Evolutionary conservation across 1,140 invertebrate species (phyloP), one percentile per base, ranked within the genome.

Genomic region (Leguminivora glycinivorella): DNA sequence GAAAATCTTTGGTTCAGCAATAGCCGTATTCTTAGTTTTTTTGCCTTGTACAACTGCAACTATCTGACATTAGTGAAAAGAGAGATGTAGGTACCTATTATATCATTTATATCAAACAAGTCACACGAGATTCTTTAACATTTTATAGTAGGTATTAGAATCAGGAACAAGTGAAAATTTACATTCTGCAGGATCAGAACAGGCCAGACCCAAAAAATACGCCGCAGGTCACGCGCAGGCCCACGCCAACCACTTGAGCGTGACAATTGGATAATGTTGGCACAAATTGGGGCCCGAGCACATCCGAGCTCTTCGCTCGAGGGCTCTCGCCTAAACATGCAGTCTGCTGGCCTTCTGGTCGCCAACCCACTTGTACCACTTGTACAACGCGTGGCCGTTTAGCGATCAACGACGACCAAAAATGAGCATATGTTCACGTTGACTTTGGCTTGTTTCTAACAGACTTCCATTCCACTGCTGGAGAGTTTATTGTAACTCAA

Each of bases 231-330:
- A 85, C 88, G 86, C 86, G 83, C 75, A 80, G 78, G 88, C 88
- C 87, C 86, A 90, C 88, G 88, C 88, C 83, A 88, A 88, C 83
- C 83, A 84, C 76, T 90, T 89, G 80, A 80, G 80, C 85, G 75
- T 76, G 74, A 70, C 86, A 89, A 90, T 90, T 90, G 88, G 82
- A 90, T 90, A 90, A 89, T 90, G 83, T 77, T 79, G 75, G 75
- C 75, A 74, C 85, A 84, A 90, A 89, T 88, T 89, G 86, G 82
- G 87, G 83, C 87, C 85, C 85, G 80, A 79, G 78, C 73, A 81
- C 79, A 83, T 88, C 82, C 83, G 70, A 71, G 71, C 74, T 73
- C 72, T 79, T 78, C 73, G 73, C 69, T 79, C 82, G 79, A 85
- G 85, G 80, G 78, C 83, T 83, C 85, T 85, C 73, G 52, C 71